Percentiles rank a stretch among this genome's conserved stretches.
phyloP scores from a whole-genome alignment of 2,113 vertebrate species.

The human region GRCh38 chr14:24876501-24877000 shows the following conservation, averaged over 20 bases:
- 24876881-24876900: neutral
- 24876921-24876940: conserved; percentile 40
- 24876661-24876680: conserved; percentile 48
- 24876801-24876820: conserved; percentile 71
- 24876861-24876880: conserved; percentile 53
- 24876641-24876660: neutral
- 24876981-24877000: neutral
- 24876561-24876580: neutral
- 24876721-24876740: conserved; percentile 70
- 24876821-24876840: conserved; percentile 52
- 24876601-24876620: neutral
- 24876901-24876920: neutral
- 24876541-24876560: neutral
- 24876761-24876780: conserved; percentile 54
- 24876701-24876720: conserved; percentile 64
- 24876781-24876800: conserved; percentile 72
- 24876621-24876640: neutral
- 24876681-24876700: conserved; percentile 42
- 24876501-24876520: conserved; percentile 34
- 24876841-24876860: conserved; percentile 58
- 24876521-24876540: neutral
- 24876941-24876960: conserved; percentile 5
- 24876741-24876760: conserved; percentile 71
- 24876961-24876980: conserved; percentile 55
- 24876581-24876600: neutral